A percentile compares a stretch with the other conserved stretches of the same genome.
Evolutionary conservation across 2,113 vertebrate genomes (phyloP).

Genomic region (Thunnus maccoyii): DNA sequence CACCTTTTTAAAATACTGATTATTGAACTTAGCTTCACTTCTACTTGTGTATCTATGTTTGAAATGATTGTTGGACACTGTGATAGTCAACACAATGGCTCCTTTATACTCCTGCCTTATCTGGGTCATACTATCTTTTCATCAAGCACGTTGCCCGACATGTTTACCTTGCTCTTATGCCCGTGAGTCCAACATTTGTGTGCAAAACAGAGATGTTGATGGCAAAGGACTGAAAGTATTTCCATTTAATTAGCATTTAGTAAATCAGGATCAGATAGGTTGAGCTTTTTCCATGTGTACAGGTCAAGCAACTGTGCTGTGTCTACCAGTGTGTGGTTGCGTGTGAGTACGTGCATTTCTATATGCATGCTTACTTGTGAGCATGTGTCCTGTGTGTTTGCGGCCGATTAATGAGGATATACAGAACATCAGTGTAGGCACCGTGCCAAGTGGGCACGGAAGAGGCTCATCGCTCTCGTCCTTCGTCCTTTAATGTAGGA

Average conservation of each 20-base stretch:
- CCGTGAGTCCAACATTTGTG: slow-evolving; percentile 11
- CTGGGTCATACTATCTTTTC: slow-evolving; percentile 55
- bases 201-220: slow-evolving; percentile 25
- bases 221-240: slow-evolving; percentile 19
- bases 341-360: slow-evolving; percentile 21
- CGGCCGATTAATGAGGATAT: slow-evolving; percentile 69
- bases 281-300: slow-evolving; percentile 7
- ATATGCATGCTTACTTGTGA: slow-evolving; percentile 29
- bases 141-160: slow-evolving; percentile 39
- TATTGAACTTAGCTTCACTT: background rate
- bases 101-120: slow-evolving; percentile 46
- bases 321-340: slow-evolving; percentile 13
- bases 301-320: slow-evolving; percentile 20
- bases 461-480: slow-evolving; percentile 26
- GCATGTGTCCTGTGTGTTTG: slow-evolving; percentile 49
- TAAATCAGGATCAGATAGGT: slow-evolving; percentile 17
- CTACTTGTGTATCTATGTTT: slow-evolving; percentile 3
- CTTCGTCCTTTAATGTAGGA: slow-evolving; percentile 58
- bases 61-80: slow-evolving; percentile 12
- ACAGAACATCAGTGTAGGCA: slow-evolving; percentile 65
- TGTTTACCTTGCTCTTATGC: slow-evolving; percentile 42
- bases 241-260: slow-evolving; percentile 32
- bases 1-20: background rate
- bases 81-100: slow-evolving; percentile 45
- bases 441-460: slow-evolving; percentile 62